Conservation (phyloP, 2,113 vertebrate species). For the Eptesicus fuscus region DNA sequence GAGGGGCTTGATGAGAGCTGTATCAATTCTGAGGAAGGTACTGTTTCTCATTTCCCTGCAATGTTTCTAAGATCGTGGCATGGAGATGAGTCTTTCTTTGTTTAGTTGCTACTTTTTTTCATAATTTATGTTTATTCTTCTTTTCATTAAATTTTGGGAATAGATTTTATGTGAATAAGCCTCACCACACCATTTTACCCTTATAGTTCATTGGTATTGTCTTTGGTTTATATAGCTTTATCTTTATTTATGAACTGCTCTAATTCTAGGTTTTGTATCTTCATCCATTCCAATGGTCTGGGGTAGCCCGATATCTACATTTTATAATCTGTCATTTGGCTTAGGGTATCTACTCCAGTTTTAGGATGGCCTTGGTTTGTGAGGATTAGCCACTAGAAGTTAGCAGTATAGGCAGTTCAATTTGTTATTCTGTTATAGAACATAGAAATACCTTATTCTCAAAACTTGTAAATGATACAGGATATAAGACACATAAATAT, state of each 20-base stretch:
- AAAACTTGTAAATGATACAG: not conserved
- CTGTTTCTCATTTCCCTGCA: not conserved
- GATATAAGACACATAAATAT: not conserved
- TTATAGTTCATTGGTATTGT: not conserved
- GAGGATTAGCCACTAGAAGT: constrained; percentile 1
- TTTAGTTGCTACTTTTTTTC: not conserved
- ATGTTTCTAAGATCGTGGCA: not conserved
- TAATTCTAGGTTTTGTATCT: not conserved
- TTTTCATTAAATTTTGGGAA: constrained; percentile 12
- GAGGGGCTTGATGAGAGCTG: not conserved
- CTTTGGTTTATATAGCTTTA: not conserved
- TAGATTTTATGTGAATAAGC: not conserved
- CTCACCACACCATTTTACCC: not conserved
- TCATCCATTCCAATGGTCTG: not conserved
- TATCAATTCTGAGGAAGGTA: not conserved
- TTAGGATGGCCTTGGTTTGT: not conserved
- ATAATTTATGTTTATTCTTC: not conserved
- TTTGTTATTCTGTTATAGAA: not conserved
- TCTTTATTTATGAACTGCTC: constrained; percentile 1
- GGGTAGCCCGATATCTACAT: not conserved
- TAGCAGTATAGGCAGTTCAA: not conserved
- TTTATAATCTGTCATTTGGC: not conserved
- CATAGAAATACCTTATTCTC: not conserved
- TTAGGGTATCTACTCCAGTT: not conserved
- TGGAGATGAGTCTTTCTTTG: not conserved